Evolutionary conservation across 2,888 invertebrate species (phyloP), one percentile per base, ranked within the genome.

Genomic region (Eupithecia exiguata): DNA sequence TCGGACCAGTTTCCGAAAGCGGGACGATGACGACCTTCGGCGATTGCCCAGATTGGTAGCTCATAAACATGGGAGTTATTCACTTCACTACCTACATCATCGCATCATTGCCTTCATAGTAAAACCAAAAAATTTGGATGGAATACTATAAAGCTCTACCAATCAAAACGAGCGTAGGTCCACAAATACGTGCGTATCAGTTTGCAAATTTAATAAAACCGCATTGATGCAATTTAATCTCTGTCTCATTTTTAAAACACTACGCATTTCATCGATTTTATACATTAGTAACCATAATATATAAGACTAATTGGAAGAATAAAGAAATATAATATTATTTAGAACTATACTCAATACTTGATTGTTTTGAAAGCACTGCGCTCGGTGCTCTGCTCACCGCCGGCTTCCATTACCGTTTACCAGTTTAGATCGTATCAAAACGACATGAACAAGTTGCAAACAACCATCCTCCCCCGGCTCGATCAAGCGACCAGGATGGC

Each of bases 11-110:
- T 73, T 68, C 70, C 65, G 35, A 72, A 69, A 62, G 18, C 61
- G 53, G 73, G 21, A 21, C 6, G 21, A 1, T 35, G 36, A 76
- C 71, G 73, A 71, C 76, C 73, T 76, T 73, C 73, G 3, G 70
- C 36, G 1, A 66, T 76, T 73, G 62, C 66, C 46, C 35, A 58
- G 75, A 69, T 70, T 68, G n/a, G 49, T 49, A 49, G 49, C 1
- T n/a, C 9, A 46, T 18, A 18, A 46, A 43, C 18, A 46, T n/a
- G 46, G 6, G 46, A n/a, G 46, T 46, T 18, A 46, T n/a, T n/a
- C 18, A 46, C 46, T 46, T 14, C 2, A 14, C 4, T 14, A 18
- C 46, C 46, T 46, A 18, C 6, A 46, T 46, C 18, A 46, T 46
- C 40, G 30, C 38, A 38, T 43, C 46, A 18, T 18, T 46, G 46